Evolutionary conservation across 2,113 vertebrate species (phyloP), one percentile per base, ranked within the genome.

Genomic region (Pterocles orientalis): DNA sequence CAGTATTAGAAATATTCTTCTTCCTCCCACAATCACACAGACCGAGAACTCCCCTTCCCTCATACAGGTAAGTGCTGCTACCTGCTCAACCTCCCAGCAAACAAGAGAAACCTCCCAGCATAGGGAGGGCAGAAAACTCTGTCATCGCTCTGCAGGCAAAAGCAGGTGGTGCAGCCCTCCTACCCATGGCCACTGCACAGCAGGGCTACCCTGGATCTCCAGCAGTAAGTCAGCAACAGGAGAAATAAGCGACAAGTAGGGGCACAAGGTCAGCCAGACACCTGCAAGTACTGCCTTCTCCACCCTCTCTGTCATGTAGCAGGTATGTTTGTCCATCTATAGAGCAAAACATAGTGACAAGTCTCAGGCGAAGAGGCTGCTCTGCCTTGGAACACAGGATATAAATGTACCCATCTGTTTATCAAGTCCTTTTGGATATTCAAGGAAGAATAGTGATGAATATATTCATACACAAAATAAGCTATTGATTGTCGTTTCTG

Each of bases 381-480:
- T 62, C 47, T 28, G 4, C 60, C 11, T 15, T 31, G 29, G 19
- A 88, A 91, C 12, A 65, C 5, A 25, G 33, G 20, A 68, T 34
- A 36, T 47, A 77, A 86, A 78, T 18, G 23, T 16, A 80, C 6
- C 3, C n/a, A 41, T 51, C 36, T 73, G 36, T 23, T 78, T 82
- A 65, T 56, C 33, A 70, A 84, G 73, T 84, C 33, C 28, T 50
- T 84, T 61, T 19, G 13, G 73, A 65, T 70, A 73, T 48, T 90
- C 61, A 33, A 72, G 39, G 26, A 88, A 82, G 61, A 91, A 87
- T 14, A 14, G 41, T 61, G 43, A 91, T 34, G 75, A 86, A 92
- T 84, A 71, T 58, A 92, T 94, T 92, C 50, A 88, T 56, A 66
- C 3, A 25, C 56, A 91, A 78, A 83, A 95, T 76, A 91, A 95